A percentile compares a stretch with the other conserved stretches of the same genome.
phyloP scores from a whole-genome alignment of 2,797 vertebrate genomes.

The Steatocranus sp. region DNA sequence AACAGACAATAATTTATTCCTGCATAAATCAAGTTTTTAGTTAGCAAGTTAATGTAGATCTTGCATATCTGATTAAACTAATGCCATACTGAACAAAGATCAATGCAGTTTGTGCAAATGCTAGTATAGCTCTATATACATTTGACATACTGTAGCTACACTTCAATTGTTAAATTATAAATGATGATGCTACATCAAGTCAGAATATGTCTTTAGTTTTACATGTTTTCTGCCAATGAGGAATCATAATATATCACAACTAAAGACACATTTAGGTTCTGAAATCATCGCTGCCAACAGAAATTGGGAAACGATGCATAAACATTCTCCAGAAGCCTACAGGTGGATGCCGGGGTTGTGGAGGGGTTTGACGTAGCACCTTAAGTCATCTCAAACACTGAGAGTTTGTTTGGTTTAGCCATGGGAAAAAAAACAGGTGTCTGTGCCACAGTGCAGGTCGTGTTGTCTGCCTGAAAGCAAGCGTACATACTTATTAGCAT shows the following conservation, averaged over 20 bases:
- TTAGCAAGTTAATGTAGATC: not conserved
- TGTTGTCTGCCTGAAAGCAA: not conserved
- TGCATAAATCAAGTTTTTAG: not conserved
- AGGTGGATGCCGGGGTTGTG: not conserved
- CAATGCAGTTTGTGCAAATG: not conserved
- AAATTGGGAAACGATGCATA: not conserved
- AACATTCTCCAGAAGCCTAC: not conserved
- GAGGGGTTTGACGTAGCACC: not conserved
- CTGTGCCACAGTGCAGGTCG: not conserved
- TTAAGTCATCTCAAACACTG: too few species aligned
- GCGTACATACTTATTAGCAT: not conserved
- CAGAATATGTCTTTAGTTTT: not conserved
- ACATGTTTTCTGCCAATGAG: not conserved
- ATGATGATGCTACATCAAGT: not conserved
- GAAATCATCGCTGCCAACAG: not conserved
- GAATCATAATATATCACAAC: not conserved
- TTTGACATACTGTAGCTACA: not conserved
- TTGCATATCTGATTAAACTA: not conserved
- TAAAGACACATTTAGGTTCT: not conserved
- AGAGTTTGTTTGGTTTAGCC: not conserved
- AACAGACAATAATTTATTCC: not conserved
- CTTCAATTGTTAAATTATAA: constrained; percentile 12
- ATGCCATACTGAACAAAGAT: not conserved
- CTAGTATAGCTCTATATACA: not conserved
- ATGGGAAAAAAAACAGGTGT: not conserved